Base-by-base conservation (phyloP, 2,888 invertebrate genomes). In the Brachyptera putata region DNA sequence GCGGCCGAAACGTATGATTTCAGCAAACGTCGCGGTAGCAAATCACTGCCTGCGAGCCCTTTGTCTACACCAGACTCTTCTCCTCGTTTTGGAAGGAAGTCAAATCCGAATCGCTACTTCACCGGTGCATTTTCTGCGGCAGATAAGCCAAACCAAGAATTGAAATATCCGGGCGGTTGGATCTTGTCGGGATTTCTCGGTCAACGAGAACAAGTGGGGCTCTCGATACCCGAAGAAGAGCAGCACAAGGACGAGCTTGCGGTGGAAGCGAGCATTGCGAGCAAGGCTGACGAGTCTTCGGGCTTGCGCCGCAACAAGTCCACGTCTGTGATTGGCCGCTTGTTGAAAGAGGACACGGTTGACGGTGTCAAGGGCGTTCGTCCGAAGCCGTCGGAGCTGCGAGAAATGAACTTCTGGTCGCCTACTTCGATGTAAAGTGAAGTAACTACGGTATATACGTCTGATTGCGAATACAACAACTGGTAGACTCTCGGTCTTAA, bases 351-450 rank as follows among this genome's bases (percentile, higher is more conserved):
- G 14, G 39, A 41, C 1, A 13, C 13, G 22, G 34, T 16, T 21
- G 48, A 46, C n/a, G 46, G 34, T 22, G 37, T 16, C 21, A 56
- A 58, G 39, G 41, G 56, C 21, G 77, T 80, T 67, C 78, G 78
- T 67, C 79, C 84, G 0, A 83, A 82, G 70, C 85, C 86, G 1
- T 85, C 88, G 0, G 88, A 89, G 70, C 75, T 89, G 13, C 75
- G 89, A 48, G 90, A 90, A 74, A 86, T 90, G 85, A 90, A 90
- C 74, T 90, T 89, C 76, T 89, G 88, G 88, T 87, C 89, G 4
- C 90, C 90, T 0, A 89, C 89, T 7, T 89, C 89, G 1, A 89
- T 89, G 89, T 90, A 81, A 43, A n/a, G 5, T 21, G 11, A n/a
- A 25, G n/a, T 24, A 3, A 11, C 3, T 41, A 11, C 30, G 30